Conservation (phyloP, 2,113 vertebrate species). For the Dromaius novaehollandiae region DNA sequence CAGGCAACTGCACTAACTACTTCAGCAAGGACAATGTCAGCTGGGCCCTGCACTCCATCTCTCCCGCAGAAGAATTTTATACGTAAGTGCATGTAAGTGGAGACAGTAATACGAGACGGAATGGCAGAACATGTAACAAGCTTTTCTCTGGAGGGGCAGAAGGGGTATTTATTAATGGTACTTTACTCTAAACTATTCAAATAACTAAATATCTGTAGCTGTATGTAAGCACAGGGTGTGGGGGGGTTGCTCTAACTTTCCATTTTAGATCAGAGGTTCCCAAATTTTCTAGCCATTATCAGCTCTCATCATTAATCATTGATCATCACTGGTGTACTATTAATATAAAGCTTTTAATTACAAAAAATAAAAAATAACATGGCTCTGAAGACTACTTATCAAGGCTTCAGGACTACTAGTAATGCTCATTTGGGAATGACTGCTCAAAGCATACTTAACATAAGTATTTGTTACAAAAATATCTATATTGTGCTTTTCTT, state of each 20-base stretch:
- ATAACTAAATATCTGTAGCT: background rate
- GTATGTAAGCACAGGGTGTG: background rate
- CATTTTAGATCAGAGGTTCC: background rate
- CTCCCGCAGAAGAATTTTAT: conserved; percentile 98
- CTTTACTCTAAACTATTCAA: background rate
- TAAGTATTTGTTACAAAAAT: background rate
- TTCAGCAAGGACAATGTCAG: conserved; percentile 87
- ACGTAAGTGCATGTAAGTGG: conserved; percentile 93
- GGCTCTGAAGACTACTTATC: background rate
- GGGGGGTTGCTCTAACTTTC: background rate
- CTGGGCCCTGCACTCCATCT: conserved; percentile 88
- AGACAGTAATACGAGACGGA: conserved; percentile 14
- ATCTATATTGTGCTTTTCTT: background rate
- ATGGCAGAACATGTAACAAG: background rate
- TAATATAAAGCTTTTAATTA: background rate
- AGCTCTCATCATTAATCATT: background rate
- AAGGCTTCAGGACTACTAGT: background rate
- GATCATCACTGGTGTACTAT: background rate
- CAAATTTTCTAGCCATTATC: background rate
- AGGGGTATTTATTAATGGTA: background rate
- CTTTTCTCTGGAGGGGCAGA: background rate
- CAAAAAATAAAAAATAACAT: background rate
- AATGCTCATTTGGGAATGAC: background rate
- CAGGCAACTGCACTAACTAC: conserved; percentile 90
- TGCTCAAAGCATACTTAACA: background rate